Base-by-base conservation (phyloP, 2,888 invertebrate genomes). In the Tetranychus truncatus region DNA sequence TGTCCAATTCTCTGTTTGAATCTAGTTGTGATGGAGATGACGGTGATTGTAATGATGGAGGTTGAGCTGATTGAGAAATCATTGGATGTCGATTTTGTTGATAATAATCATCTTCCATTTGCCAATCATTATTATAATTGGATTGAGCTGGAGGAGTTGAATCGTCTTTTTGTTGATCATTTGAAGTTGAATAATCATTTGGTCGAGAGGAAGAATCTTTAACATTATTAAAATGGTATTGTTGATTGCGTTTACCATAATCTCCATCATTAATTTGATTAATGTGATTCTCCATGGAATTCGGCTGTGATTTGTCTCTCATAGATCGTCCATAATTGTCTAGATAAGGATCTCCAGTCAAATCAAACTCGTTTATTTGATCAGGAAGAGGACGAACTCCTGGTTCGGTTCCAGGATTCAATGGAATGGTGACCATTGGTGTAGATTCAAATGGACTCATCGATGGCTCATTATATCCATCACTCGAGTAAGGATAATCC, bases 31-130 rank as follows among this genome's bases (percentile, higher is more conserved):
- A 15, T 9, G 55, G 7, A 9, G 55, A 15, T 55, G 55, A 3
- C 2, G 15, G 9, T 55, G 80, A 77, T 82, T 83, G 74, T 81
- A 78, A 55, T 85, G 79, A 55, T 55, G 55, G 15, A 15, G 55
- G 15, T 55, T 55, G 55, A 55, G 55, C 15, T 34, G 34, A 34
- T 4, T 34, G 34, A 34, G 34, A 34, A 34, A 34, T 34, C 34
- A 34, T 5, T 55, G 9, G 55, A 7, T 9, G 55, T 55, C 15
- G 55, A 15, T 9, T 9, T 55, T 9, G 55, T 55, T 55, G 55
- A 55, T 55, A 15, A 15, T 55, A 55, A 7, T 55, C 55, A 15
- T 55, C 1, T 15, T 55, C 55, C 15, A 15, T 15, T 3, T 3
- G 55, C 55, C 55, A 55, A 55, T 55, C 15, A 55, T 55, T 55